Percentiles rank a stretch among this genome's conserved stretches.
Evolutionary conservation across 1,140 invertebrate genomes (phyloP).

Genomic region (Drosophila simulans): DNA sequence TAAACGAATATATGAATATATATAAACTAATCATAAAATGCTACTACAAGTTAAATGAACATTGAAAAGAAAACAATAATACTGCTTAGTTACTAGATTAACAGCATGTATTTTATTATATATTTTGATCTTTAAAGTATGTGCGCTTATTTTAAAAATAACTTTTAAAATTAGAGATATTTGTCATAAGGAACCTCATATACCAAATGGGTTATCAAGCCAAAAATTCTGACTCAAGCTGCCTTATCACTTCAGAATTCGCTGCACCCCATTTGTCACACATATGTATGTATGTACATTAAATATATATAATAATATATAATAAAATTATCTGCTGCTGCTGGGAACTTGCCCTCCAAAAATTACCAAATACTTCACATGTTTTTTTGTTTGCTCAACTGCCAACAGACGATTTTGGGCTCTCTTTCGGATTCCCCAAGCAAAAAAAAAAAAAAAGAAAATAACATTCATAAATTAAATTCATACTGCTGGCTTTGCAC

Average conservation of each 20-base stretch:
- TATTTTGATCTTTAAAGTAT: too few relatives aligned
- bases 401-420: slow-evolving; percentile 12
- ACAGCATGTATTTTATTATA: too few relatives aligned
- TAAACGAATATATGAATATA: too few relatives aligned
- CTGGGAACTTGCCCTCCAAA: background rate
- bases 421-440: background rate
- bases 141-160: too few relatives aligned
- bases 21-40: too few relatives aligned
- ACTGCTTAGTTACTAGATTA: too few relatives aligned
- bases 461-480: slow-evolving; percentile 20
- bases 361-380: slow-evolving; percentile 8
- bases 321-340: background rate
- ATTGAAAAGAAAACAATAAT: too few relatives aligned
- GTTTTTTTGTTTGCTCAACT: slow-evolving; percentile 24
- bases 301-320: too few relatives aligned
- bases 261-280: slow-evolving; percentile 5
- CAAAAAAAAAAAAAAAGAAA: background rate
- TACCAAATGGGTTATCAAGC: background rate
- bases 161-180: too few relatives aligned
- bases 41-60: too few relatives aligned
- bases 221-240: slow-evolving; percentile 4
- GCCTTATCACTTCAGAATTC: slow-evolving; percentile 13
- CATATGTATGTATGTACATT: too few relatives aligned
- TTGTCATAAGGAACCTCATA: background rate
- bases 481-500: slow-evolving; percentile 36